Percentiles rank a stretch among this genome's conserved stretches.
phyloP scores from a whole-genome alignment of 2,797 vertebrate genomes.

The Darevskia nairensis region DNA sequence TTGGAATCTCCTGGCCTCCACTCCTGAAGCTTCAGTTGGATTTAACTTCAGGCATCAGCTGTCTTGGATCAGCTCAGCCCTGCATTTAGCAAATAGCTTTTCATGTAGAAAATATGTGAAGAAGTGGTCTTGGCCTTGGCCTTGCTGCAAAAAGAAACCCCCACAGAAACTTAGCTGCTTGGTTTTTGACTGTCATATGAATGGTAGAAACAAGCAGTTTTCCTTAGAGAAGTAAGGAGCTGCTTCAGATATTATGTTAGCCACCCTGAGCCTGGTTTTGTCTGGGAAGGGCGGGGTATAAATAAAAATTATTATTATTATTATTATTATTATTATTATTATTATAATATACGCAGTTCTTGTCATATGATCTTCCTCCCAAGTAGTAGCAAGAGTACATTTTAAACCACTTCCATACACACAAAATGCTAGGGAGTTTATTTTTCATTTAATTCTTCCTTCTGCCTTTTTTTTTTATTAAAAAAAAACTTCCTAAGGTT shows the following conservation, averaged over 20 bases:
- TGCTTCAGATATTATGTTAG: neutral
- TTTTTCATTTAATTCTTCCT: neutral
- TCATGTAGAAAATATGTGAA: neutral
- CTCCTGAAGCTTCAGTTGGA: neutral
- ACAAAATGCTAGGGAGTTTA: neutral
- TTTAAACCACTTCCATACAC: neutral
- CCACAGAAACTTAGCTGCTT: neutral
- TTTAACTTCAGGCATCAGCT: neutral
- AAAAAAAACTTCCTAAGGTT: conserved; percentile 1
- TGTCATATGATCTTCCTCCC: neutral
- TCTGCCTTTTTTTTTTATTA: neutral
- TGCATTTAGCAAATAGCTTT: neutral
- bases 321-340: no score
- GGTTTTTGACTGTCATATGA: neutral
- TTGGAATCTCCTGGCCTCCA: neutral
- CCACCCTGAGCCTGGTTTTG: no score
- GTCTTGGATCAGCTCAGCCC: neutral
- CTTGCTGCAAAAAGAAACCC: neutral
- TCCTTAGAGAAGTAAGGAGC: conserved; percentile 15
- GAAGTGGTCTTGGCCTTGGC: neutral
- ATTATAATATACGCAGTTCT: neutral
- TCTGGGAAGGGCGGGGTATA: no score
- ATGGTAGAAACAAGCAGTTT: neutral
- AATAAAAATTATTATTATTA: no score
- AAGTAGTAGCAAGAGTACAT: neutral